Conservation (phyloP, 1,140 invertebrate genomes). For the Bombus waltoni region DNA sequence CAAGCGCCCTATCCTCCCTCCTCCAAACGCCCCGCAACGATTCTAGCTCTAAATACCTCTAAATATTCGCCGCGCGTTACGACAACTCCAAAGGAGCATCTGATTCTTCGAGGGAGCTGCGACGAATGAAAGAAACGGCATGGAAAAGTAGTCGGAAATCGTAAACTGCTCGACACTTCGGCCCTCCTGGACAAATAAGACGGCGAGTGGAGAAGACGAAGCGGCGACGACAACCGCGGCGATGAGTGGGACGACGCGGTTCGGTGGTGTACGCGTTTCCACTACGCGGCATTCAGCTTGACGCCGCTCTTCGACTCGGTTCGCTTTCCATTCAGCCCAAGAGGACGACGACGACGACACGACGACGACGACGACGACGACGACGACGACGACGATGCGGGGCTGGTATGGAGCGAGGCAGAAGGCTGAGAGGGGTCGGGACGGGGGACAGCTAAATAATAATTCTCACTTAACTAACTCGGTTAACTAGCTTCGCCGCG, state of each 20-base stretch:
- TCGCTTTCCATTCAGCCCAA: conserved; percentile 61
- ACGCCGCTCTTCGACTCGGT: neutral
- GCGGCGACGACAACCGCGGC: conserved; percentile 54
- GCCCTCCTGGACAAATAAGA: conserved; percentile 81
- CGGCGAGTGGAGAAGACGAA: conserved; percentile 62
- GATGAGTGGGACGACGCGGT: conserved; percentile 33
- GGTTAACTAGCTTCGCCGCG: conserved; percentile 80
- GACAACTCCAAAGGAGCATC: neutral
- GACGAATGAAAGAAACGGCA: conserved; percentile 59
- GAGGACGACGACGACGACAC: conserved; percentile 56
- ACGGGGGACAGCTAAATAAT: conserved; percentile 78
- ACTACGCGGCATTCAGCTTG: conserved; percentile 41
- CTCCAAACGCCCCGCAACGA: neutral
- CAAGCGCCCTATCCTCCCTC: neutral
- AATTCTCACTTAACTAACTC: conserved; percentile 83
- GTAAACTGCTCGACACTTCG: conserved; percentile 81
- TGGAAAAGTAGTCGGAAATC: conserved; percentile 78
- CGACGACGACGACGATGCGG: conserved; percentile 64
- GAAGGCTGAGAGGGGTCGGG: neutral
- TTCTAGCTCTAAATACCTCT: conserved; percentile 27
- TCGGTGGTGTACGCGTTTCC: conserved; percentile 15
- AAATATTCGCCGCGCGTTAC: neutral
- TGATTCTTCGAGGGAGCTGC: neutral
- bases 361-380: conserved; percentile 62
- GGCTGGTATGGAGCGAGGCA: conserved; percentile 30